Percentiles rank a stretch among this genome's conserved stretches.
phyloP scores from a whole-genome alignment of 2,113 vertebrate genomes.

The Lophotis ruficrista region DNA sequence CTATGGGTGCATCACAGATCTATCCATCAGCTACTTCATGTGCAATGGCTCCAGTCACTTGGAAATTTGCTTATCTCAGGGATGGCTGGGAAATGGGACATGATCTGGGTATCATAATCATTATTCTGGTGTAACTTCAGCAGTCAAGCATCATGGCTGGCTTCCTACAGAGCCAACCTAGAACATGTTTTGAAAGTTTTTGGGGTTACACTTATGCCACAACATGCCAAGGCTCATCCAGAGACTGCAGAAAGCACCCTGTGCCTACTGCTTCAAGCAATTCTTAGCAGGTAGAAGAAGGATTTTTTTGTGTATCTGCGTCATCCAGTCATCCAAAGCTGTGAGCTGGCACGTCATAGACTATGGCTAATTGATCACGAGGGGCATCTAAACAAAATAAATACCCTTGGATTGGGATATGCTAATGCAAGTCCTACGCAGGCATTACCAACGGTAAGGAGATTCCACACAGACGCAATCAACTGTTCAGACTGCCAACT shows the following conservation, averaged over 20 bases:
- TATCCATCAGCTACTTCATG: background rate
- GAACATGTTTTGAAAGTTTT: background rate
- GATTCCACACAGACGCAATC: background rate
- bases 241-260: background rate
- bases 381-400: background rate
- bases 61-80: background rate
- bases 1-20: background rate
- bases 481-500: background rate
- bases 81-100: background rate
- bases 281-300: background rate
- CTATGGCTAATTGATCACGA: background rate
- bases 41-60: background rate
- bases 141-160: background rate
- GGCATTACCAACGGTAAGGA: background rate
- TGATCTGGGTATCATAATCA: background rate
- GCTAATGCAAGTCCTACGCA: background rate
- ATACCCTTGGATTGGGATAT: background rate
- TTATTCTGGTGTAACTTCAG: background rate
- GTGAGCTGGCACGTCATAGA: background rate
- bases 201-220: background rate
- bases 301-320: background rate
- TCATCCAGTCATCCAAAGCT: background rate
- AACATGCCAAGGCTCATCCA: accelerated
- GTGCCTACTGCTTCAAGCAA: background rate
- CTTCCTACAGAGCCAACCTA: background rate